phyloP scores from a whole-genome alignment of 2,113 vertebrate genomes.

The Eublepharis macularius region DNA sequence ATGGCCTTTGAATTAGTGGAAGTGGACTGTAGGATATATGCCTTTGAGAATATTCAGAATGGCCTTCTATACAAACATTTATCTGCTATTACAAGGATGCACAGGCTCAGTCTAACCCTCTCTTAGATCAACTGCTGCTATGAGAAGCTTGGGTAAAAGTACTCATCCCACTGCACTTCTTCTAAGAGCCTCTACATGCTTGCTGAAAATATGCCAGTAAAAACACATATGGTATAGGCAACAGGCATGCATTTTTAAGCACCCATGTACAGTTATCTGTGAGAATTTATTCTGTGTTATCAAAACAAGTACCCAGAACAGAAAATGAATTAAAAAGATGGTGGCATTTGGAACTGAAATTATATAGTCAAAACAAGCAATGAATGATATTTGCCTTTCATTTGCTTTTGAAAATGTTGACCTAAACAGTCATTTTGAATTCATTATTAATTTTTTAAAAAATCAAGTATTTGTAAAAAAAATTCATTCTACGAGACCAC shows the following conservation, averaged over 20 bases:
- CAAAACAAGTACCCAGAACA: not conserved
- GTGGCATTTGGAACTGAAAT: not conserved
- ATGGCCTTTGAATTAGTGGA: too few species aligned
- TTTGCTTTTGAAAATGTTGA: not conserved
- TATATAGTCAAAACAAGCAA: not conserved
- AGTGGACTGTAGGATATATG: too few species aligned
- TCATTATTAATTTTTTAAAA: not conserved
- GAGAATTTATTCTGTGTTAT: not conserved
- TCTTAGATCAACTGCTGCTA: not conserved
- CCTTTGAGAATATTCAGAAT: not conserved
- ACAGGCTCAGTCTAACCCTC: not conserved
- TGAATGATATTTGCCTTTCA: too few species aligned
- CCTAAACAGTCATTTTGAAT: not conserved
- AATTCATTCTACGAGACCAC: not conserved
- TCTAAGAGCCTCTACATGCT: not conserved
- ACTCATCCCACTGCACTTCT: not conserved
- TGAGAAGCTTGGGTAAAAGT: not conserved
- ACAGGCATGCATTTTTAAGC: not conserved
- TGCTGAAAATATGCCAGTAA: not conserved
- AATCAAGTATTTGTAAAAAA: not conserved
- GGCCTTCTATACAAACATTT: not conserved
- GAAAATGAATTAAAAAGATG: not conserved
- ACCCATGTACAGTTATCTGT: not conserved
- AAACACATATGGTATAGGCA: too few species aligned
- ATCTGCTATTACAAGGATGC: not conserved